A percentile compares a stretch with the other conserved stretches of the same genome.
phyloP scores from a whole-genome alignment of 30 jellyfish, hydroid and myxozoan genomes.

The Hydractinia symbiolongicarpus region DNA sequence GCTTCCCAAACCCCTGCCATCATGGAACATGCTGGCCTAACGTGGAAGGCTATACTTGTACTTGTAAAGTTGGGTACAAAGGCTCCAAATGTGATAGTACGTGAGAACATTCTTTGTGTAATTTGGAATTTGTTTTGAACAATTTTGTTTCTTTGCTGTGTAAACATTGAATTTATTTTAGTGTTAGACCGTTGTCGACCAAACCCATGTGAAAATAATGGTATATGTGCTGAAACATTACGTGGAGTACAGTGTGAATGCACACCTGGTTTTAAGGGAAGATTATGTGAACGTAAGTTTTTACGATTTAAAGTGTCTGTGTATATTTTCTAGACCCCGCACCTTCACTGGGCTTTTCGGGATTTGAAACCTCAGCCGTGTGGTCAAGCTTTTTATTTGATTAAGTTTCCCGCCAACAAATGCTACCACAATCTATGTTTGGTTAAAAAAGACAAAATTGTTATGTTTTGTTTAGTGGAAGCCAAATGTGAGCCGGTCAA shows the following conservation, averaged over 20 bases:
- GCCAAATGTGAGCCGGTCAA: constrained; percentile 70
- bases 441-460: too few species aligned
- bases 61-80: constrained; percentile 71
- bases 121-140: neutral
- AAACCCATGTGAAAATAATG: constrained; percentile 80
- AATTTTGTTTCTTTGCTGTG: neutral
- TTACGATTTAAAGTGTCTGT: neutral
- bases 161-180: neutral
- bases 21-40: constrained; percentile 82
- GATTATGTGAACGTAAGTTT: constrained; percentile 67
- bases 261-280: constrained; percentile 83
- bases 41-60: constrained; percentile 72
- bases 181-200: constrained; percentile 89
- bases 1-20: constrained; percentile 84
- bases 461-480: constrained; percentile 39
- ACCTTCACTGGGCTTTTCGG: too few species aligned
- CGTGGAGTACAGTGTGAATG: constrained; percentile 75
- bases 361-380: too few species aligned
- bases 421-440: too few species aligned
- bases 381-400: too few species aligned
- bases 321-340: neutral
- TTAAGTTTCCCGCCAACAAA: too few species aligned
- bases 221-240: constrained; percentile 77
- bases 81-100: constrained; percentile 82
- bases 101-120: neutral